Percentiles rank a stretch among this genome's conserved stretches.
Conservation (phyloP, 2,113 vertebrate species). For the Blennius ocellaris region DNA sequence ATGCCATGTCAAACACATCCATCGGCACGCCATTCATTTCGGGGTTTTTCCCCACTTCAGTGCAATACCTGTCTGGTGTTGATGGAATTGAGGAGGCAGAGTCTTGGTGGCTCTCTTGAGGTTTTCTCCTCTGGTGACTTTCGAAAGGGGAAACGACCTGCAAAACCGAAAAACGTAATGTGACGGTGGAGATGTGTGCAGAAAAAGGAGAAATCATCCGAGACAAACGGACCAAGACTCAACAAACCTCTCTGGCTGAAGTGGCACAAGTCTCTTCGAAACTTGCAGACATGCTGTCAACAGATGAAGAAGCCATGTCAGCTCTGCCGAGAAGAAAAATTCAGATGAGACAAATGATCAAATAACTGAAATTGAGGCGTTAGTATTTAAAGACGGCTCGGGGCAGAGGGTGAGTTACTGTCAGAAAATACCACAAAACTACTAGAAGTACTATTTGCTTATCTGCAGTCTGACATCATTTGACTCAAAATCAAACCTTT, state of each 20-base stretch:
- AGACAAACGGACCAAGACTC: neutral
- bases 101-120: slow-evolving; percentile 76
- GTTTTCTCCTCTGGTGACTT: slow-evolving; percentile 74
- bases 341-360: neutral
- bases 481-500: no score
- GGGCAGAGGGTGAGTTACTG: no score
- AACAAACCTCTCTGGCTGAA: slow-evolving; percentile 71
- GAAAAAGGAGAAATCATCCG: neutral
- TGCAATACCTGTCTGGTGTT: slow-evolving; percentile 88
- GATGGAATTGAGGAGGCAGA: slow-evolving; percentile 63
- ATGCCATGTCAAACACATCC: no score
- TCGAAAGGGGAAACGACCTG: slow-evolving; percentile 51
- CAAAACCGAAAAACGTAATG: neutral
- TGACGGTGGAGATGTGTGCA: neutral
- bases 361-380: neutral
- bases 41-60: neutral
- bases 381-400: no score
- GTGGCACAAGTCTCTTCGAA: slow-evolving; percentile 52
- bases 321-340: slow-evolving; percentile 55
- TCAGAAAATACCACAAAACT: no score
- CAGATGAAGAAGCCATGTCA: slow-evolving; percentile 59
- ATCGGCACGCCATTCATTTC: neutral
- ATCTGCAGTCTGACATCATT: no score
- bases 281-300: slow-evolving; percentile 72
- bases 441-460: no score